phyloP scores from a whole-genome alignment of 2,888 invertebrate genomes.

The Tipula vernalis region DNA sequence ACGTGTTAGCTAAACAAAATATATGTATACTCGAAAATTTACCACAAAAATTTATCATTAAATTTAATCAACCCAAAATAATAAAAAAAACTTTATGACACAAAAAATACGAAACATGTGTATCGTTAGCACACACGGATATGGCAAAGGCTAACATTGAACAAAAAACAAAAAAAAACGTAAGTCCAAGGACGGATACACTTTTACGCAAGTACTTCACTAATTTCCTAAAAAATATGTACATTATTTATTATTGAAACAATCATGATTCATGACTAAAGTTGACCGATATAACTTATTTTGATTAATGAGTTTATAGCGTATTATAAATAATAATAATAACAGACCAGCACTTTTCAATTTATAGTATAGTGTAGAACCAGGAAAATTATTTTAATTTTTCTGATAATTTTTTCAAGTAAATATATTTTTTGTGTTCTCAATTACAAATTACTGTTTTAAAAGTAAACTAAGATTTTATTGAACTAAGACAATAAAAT shows the following conservation, averaged over 20 bases:
- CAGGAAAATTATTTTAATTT: neutral
- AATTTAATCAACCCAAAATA: neutral
- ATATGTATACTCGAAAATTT: neutral
- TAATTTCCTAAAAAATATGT: neutral
- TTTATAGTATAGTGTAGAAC: no score
- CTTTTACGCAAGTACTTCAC: neutral
- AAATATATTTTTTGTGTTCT: neutral
- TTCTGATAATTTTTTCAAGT: no score
- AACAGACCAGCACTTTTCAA: neutral
- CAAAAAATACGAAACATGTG: neutral
- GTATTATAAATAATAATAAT: neutral
- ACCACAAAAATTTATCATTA: neutral
- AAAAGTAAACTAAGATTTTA: neutral
- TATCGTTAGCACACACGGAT: neutral
- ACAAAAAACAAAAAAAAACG: neutral
- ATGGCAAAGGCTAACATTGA: neutral
- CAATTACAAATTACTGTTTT: neutral
- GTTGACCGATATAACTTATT: neutral
- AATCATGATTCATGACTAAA: neutral
- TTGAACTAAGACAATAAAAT: neutral
- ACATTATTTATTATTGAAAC: neutral
- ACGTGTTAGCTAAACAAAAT: neutral
- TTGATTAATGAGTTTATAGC: neutral
- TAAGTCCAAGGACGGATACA: neutral
- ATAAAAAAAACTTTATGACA: neutral